A percentile compares a stretch with the other conserved stretches of the same genome.
These are phyloP conservation scores for Anoplolepis gracilipes DNA, from an alignment of 1,140 invertebrate genomes.

Conservation along the genomic window DNA sequence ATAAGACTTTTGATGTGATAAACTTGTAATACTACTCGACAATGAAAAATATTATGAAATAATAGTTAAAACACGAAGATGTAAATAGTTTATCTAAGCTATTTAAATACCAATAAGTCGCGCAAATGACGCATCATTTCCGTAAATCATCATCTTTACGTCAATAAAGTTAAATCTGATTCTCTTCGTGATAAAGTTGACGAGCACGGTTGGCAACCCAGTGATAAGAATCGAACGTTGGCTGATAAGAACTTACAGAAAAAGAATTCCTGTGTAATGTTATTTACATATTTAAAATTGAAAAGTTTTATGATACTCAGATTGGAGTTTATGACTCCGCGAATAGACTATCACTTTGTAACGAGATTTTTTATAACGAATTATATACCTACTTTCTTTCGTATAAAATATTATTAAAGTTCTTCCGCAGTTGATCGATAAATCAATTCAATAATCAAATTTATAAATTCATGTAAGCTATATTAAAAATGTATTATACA, in stretches of 20 bases:
- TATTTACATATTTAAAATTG: constrained; percentile 14
- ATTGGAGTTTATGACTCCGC: neutral
- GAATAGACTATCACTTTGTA: neutral
- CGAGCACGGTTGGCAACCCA: neutral
- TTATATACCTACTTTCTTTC: neutral
- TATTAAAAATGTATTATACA: constrained; percentile 7
- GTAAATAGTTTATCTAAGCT: neutral
- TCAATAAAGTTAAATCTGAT: neutral
- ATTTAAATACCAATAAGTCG: neutral
- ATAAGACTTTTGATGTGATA: constrained; percentile 6
- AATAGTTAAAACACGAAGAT: neutral
- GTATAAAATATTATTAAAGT: neutral
- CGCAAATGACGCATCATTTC: neutral
- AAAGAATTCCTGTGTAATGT: neutral
- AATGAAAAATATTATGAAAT: neutral
- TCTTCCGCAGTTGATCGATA: neutral
- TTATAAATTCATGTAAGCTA: neutral
- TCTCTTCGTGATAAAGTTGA: neutral
- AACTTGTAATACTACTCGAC: neutral
- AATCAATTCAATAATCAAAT: constrained; percentile 11
- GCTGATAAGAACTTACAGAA: neutral
- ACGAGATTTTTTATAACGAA: neutral
- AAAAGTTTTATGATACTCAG: neutral
- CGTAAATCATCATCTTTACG: neutral
- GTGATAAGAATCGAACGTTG: neutral